Conservation (phyloP, 2,113 vertebrate genomes). For the Rhegmatorhina hoffmannsi region DNA sequence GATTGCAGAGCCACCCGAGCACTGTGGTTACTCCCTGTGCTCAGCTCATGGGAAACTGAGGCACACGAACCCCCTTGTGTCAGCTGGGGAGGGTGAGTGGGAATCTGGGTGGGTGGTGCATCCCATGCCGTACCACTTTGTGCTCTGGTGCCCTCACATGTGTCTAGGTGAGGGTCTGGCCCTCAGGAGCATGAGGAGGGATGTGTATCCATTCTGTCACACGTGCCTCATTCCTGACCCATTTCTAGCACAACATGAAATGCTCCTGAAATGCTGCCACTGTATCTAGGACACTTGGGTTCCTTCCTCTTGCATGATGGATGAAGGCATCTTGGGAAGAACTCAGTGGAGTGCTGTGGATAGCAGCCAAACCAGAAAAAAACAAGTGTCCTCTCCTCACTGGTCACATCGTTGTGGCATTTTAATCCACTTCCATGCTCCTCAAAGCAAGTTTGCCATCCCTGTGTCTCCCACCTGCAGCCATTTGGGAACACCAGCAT, state of each 20-base stretch:
- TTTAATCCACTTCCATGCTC: not conserved
- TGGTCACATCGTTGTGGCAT: not conserved
- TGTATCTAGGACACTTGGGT: not conserved
- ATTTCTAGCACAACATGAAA: not conserved
- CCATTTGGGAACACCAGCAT: not conserved
- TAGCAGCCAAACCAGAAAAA: not conserved
- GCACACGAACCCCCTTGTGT: not conserved
- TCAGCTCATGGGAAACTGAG: not conserved
- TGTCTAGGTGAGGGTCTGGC: not conserved
- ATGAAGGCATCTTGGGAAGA: not conserved
- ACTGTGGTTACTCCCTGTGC: not conserved
- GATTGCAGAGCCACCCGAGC: not conserved
- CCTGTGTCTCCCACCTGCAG: not conserved
- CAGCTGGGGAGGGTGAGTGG: rapidly evolving
- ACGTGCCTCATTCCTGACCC: not conserved
- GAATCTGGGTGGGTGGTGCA: not conserved
- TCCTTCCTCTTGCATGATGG: not conserved
- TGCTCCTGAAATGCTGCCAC: not conserved
- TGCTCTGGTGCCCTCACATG: not conserved
- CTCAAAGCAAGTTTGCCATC: not conserved
- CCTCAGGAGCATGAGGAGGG: not conserved
- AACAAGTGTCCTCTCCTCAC: rapidly evolving
- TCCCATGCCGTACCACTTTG: too few relatives aligned
- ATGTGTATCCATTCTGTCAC: rapidly evolving
- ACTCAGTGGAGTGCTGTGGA: not conserved